phyloP scores from a whole-genome alignment of 2,888 invertebrate species.

The Cantharis flavilabris region DNA sequence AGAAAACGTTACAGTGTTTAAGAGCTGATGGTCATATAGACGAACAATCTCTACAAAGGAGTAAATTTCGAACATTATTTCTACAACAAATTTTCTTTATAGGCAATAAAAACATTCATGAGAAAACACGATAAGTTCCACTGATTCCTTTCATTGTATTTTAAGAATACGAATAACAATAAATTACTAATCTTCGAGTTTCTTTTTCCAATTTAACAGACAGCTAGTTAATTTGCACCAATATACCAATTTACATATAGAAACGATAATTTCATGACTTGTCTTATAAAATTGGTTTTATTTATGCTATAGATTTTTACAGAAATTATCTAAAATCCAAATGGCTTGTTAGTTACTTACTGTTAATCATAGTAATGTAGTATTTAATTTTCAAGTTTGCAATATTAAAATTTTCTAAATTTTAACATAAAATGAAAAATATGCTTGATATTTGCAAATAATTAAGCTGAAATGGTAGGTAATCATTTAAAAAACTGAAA shows the following conservation, averaged over 20 bases:
- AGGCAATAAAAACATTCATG: constrained; percentile 9
- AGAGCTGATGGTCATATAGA: background rate
- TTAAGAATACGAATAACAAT: background rate
- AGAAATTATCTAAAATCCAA: background rate
- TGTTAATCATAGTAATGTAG: no score
- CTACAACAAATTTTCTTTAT: constrained; percentile 8
- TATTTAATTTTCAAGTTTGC: no score
- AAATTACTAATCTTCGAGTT: background rate
- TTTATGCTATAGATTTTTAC: background rate
- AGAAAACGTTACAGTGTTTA: background rate
- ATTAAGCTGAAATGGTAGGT: background rate
- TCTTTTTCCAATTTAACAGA: background rate
- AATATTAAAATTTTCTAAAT: no score
- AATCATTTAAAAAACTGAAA: background rate
- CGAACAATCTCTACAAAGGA: background rate
- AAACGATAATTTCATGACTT: background rate
- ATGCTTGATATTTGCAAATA: background rate
- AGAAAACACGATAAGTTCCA: constrained; percentile 9
- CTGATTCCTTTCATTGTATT: background rate
- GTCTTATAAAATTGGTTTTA: background rate
- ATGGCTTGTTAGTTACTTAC: no score
- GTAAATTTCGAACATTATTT: background rate
- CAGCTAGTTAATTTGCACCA: background rate
- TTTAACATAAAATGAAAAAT: background rate
- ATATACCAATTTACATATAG: background rate